phyloP scores from a whole-genome alignment of 2,888 invertebrate species.

The Rotaria sp. region DNA sequence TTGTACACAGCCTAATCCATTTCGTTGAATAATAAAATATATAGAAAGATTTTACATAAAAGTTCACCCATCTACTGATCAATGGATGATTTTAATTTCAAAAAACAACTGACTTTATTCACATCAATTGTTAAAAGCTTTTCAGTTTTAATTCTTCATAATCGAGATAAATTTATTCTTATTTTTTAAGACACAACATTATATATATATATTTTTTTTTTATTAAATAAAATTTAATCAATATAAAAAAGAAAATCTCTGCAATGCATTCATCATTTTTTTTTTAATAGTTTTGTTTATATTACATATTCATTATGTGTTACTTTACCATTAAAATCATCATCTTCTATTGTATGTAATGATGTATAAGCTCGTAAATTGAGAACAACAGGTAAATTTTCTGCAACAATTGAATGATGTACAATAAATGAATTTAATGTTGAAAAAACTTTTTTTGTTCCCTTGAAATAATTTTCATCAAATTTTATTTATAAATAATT shows the following conservation, averaged over 20 bases:
- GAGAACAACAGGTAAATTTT: neutral
- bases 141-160: too few species aligned
- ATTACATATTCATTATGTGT: neutral
- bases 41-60: too few species aligned
- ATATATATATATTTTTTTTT: too few species aligned
- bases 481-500: neutral
- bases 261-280: neutral
- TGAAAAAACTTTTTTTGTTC: neutral
- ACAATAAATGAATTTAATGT: conserved; percentile 12
- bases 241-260: neutral
- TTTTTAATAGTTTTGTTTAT: neutral
- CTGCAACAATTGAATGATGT: conserved; percentile 20
- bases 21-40: too few species aligned
- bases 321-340: neutral
- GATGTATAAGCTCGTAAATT: neutral
- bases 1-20: too few species aligned
- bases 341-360: neutral
- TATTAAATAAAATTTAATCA: too few species aligned
- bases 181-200: too few species aligned
- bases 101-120: too few species aligned
- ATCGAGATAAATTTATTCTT: too few species aligned
- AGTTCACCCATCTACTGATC: too few species aligned
- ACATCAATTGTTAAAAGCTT: too few species aligned
- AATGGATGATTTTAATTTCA: too few species aligned
- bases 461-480: neutral